A percentile compares a stretch with the other conserved stretches of the same genome.
Evolutionary conservation across 2,797 vertebrate species (phyloP).

Genomic region (Lacerta viridis): DNA sequence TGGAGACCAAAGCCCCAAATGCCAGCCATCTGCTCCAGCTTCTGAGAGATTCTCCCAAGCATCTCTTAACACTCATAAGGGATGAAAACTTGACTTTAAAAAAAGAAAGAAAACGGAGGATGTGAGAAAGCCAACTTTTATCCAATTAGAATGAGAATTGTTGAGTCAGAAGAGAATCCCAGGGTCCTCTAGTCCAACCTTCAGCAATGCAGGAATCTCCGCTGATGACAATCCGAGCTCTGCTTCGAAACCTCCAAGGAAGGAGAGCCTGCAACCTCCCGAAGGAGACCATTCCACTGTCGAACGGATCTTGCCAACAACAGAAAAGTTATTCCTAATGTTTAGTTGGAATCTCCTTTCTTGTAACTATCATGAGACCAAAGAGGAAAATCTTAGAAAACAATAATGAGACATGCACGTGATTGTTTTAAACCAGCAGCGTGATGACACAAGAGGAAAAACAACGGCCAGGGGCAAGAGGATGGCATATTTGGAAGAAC

Average conservation of each 20-base stretch:
- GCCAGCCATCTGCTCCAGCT: neutral
- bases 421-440: neutral
- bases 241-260: no score
- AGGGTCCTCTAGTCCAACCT: no score
- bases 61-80: neutral
- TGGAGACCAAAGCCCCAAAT: neutral
- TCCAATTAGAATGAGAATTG: no score
- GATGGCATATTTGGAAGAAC: neutral
- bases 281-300: no score
- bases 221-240: no score
- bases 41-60: neutral
- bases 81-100: neutral
- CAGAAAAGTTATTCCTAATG: no score
- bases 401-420: neutral
- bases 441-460: neutral
- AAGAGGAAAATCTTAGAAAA: neutral
- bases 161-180: no score
- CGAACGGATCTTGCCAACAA: no score
- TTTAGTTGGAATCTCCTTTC: no score
- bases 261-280: no score
- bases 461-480: neutral
- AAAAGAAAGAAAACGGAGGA: neutral
- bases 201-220: no score
- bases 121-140: neutral
- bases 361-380: neutral